Evolutionary conservation across 2,888 invertebrate species (phyloP).

Genomic region (Belgica antarctica): DNA sequence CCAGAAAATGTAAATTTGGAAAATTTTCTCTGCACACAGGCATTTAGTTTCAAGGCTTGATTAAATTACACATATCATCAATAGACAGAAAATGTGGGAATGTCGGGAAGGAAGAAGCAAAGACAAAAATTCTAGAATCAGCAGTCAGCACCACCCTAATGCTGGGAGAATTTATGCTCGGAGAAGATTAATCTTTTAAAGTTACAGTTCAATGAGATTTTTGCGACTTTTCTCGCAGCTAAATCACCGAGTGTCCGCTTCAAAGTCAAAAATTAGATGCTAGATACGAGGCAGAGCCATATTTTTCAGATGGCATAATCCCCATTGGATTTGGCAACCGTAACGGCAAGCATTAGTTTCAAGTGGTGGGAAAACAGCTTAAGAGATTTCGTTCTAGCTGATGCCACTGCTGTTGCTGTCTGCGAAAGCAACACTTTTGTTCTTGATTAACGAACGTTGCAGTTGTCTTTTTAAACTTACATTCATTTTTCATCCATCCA

Average conservation of each 20-base stretch:
- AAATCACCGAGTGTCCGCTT: neutral
- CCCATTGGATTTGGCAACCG: constrained; percentile 1
- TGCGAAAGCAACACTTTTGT: neutral
- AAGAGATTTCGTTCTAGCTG: too few relatives aligned
- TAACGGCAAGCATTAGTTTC: neutral
- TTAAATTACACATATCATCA: constrained; percentile 38
- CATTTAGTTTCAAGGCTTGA: constrained; percentile 18
- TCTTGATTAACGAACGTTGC: constrained; percentile 39
- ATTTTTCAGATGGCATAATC: constrained; percentile 18
- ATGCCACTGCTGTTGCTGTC: too few relatives aligned
- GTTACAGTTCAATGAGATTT: constrained; percentile 14
- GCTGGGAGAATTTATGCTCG: constrained; percentile 3
- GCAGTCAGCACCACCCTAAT: constrained; percentile 9
- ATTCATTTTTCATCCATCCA: constrained; percentile 36
- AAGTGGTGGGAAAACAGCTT: constrained; percentile 18
- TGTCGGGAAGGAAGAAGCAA: neutral
- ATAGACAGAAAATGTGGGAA: neutral
- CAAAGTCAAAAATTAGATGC: neutral
- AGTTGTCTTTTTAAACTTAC: constrained; percentile 37
- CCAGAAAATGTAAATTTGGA: neutral
- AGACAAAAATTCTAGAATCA: neutral
- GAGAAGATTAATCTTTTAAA: constrained; percentile 10
- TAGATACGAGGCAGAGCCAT: constrained; percentile 8
- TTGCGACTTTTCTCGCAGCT: too few relatives aligned
- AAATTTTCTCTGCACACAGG: neutral